These are phyloP conservation scores for Agelastica alni DNA, from an alignment of 2,888 invertebrate genomes.

Conservation along the genomic window DNA sequence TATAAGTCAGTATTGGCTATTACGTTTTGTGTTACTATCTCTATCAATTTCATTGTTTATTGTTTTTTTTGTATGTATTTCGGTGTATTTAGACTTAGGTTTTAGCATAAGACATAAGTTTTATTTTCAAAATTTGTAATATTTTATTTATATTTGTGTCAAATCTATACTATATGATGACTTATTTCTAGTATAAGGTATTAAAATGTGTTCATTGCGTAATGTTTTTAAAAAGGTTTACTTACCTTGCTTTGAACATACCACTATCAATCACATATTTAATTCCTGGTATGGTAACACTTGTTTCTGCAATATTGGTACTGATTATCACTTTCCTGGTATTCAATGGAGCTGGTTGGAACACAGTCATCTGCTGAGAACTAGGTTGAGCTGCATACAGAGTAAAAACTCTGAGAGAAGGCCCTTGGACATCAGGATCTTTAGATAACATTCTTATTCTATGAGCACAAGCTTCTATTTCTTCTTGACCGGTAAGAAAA, in stretches of 20 bases:
- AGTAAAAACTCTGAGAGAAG: slow-evolving; percentile 77
- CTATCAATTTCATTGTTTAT: no score
- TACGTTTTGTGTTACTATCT: no score
- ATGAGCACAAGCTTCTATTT: slow-evolving; percentile 85
- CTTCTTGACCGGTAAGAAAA: slow-evolving; percentile 95
- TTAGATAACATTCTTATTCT: slow-evolving; percentile 75
- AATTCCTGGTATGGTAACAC: slow-evolving; percentile 92
- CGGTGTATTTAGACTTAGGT: no score
- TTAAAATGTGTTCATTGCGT: no score
- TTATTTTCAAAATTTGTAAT: no score
- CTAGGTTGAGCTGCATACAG: slow-evolving; percentile 91
- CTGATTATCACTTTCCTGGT: slow-evolving; percentile 90
- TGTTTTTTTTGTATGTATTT: no score
- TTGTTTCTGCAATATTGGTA: slow-evolving; percentile 98
- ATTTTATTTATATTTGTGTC: no score
- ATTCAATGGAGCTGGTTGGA: slow-evolving; percentile 72
- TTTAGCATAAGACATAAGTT: no score
- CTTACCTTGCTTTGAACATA: slow-evolving; percentile 83
- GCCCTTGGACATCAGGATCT: slow-evolving; percentile 65
- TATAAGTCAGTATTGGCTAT: no score
- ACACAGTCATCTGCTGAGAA: slow-evolving; percentile 85
- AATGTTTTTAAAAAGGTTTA: no score
- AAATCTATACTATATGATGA: no score
- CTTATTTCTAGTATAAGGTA: no score
- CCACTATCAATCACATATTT: slow-evolving; percentile 91